Evolutionary conservation across 2,888 invertebrate species (phyloP).

Genomic region (Xanthia icteritia): DNA sequence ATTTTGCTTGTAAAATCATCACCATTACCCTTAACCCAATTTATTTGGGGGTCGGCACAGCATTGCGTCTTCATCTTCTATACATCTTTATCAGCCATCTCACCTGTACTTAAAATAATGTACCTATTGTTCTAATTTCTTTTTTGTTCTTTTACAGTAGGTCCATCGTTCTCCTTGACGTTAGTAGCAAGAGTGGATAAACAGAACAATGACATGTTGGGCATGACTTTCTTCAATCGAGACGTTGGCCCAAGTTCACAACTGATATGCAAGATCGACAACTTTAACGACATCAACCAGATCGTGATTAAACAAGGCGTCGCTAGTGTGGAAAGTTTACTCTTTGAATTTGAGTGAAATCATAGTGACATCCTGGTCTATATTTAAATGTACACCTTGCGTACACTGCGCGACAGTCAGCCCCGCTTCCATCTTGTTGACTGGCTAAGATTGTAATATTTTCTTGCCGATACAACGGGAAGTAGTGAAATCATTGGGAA

Average conservation of each 20-base stretch:
- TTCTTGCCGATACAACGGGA: background rate
- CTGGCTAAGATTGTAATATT: background rate
- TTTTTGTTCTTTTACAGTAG: constrained; percentile 44
- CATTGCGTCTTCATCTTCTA: background rate
- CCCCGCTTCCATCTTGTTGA: background rate
- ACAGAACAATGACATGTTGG: constrained; percentile 30
- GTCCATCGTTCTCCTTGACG: constrained; percentile 46
- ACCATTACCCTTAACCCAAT: background rate
- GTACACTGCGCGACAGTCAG: background rate
- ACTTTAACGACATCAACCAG: constrained; percentile 53
- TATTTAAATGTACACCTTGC: background rate
- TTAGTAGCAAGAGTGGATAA: constrained; percentile 39
- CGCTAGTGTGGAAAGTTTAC: constrained; percentile 52
- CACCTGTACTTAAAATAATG: background rate
- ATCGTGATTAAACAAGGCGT: constrained; percentile 66
- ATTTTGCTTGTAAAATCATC: background rate
- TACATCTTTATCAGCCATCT: background rate
- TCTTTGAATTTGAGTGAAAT: constrained; percentile 52
- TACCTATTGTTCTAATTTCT: background rate
- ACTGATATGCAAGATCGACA: constrained; percentile 50
- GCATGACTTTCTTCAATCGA: constrained; percentile 48
- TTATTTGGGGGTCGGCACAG: background rate
- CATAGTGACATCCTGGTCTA: no score
- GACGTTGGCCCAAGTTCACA: constrained; percentile 24
- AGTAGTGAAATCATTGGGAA: constrained; percentile 35